These are phyloP conservation scores for Drosophila tropicalis DNA, from an alignment of 1,140 invertebrate species.

Conservation along the genomic window DNA sequence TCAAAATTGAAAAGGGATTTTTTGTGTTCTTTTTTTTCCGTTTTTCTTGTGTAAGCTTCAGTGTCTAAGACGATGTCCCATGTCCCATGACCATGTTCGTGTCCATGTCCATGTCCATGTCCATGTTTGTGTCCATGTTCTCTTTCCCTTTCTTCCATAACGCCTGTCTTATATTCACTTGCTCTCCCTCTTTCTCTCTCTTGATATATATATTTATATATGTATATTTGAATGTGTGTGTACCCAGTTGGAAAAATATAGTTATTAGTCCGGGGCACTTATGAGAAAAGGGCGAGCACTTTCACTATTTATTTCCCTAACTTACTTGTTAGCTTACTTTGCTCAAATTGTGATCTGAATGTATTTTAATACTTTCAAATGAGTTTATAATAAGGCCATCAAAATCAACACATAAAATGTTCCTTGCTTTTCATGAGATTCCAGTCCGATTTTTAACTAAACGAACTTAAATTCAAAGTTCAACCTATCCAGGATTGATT, in stretches of 20 bases:
- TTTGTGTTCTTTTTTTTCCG: neutral
- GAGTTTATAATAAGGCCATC: too few species aligned
- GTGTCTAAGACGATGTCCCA: conserved; percentile 24
- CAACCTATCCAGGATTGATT: too few species aligned
- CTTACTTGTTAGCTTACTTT: too few species aligned
- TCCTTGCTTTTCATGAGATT: too few species aligned
- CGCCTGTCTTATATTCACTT: neutral
- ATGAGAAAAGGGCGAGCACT: too few species aligned
- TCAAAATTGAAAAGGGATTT: conserved; percentile 37
- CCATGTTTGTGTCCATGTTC: conserved; percentile 16
- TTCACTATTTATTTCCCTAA: too few species aligned
- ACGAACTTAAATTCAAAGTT: too few species aligned
- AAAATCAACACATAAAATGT: too few species aligned
- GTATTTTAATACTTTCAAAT: too few species aligned
- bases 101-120: conserved; percentile 18
- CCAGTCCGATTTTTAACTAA: too few species aligned
- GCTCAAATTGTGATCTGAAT: too few species aligned
- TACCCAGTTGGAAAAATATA: conserved; percentile 7
- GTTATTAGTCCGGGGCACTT: neutral
- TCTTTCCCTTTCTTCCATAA: neutral
- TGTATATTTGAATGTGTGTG: neutral
- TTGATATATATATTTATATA: neutral
- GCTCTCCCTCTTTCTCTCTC: neutral
- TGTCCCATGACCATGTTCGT: conserved; percentile 18
- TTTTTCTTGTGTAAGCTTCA: conserved; percentile 9